Evolutionary conservation across 2,888 invertebrate species (phyloP), one percentile per base, ranked within the genome.

Genomic region (Hypsopygia costalis): DNA sequence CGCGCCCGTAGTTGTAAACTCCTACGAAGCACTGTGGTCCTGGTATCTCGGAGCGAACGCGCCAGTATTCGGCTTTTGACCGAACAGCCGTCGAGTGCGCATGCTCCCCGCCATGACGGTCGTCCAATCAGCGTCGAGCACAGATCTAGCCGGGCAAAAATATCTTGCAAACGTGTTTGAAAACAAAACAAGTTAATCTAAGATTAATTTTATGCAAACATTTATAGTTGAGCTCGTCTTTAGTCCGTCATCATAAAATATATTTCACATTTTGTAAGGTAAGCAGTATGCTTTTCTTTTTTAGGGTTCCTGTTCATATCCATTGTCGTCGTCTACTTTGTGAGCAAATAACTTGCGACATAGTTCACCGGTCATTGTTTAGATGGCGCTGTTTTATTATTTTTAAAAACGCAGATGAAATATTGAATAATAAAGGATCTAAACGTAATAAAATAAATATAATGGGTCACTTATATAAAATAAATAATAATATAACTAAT

Each of bases 11-110:
- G 57, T 58, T 53, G 46, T 46, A 62, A 78, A 86, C 87, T 88
- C 87, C 87, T 87, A 81, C 85, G 73, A 58, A 69, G 71, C 69
- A 69, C 86, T 88, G 87, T 62, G 62, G 76, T 79, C 87, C 87
- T 88, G 80, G 88, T 88, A 87, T 81, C 83, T 87, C 66, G 68
- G 67, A 71, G 70, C 62, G 74, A 87, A 81, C 85, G 86, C 87
- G 88, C 88, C 88, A 88, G 85, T 87, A 85, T 86, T 85, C 80
- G 85, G 74, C 85, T 81, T n/a, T 68, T 66, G 66, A 73, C 75
- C 77, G 80, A 79, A 66, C 74, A 69, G 63, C 67, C 67, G 69
- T 69, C 72, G 74, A 83, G 64, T 65, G 80, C 86, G 87, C 87
- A 83, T 85, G 87, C 86, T 74, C 87, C 86, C 85, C 85, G 76